A percentile compares a stretch with the other conserved stretches of the same genome.
Conservation (phyloP, 2,888 invertebrate genomes). For the Bugulina stolonifera region DNA sequence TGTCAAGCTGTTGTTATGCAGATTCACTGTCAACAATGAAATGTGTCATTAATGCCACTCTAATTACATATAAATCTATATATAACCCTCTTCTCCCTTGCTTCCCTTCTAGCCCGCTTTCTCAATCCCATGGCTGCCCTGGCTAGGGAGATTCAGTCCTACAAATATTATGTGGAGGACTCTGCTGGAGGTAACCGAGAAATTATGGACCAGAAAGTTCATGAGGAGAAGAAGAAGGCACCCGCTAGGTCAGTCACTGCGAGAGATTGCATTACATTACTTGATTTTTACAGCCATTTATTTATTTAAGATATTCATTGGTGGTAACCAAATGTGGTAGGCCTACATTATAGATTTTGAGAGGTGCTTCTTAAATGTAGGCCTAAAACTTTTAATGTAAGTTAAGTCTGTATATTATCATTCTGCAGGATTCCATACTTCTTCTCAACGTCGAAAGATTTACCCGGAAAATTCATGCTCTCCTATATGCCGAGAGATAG, state of each 20-base stretch:
- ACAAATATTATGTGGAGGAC: slow-evolving; percentile 79
- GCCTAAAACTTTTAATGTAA: too few relatives aligned
- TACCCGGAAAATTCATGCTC: slow-evolving; percentile 71
- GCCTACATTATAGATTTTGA: too few relatives aligned
- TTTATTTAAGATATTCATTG: too few relatives aligned
- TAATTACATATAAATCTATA: neutral
- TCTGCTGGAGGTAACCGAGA: slow-evolving; percentile 68
- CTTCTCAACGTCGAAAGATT: slow-evolving; percentile 40
- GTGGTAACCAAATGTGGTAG: too few relatives aligned
- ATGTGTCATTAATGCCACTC: neutral
- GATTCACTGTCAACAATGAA: neutral
- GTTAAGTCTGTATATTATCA: too few relatives aligned
- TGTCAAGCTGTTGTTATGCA: neutral
- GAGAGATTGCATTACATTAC: neutral
- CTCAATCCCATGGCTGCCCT: slow-evolving; percentile 93
- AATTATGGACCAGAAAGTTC: slow-evolving; percentile 77
- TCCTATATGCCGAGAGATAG: slow-evolving; percentile 83
- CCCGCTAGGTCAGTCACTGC: slow-evolving; percentile 42
- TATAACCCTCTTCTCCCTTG: too few relatives aligned
- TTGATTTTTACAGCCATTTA: neutral
- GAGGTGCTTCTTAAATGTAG: too few relatives aligned
- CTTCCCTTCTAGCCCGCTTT: slow-evolving; percentile 62
- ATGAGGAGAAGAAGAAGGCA: slow-evolving; percentile 76
- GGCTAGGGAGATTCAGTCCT: slow-evolving; percentile 81
- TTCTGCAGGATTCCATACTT: slow-evolving; percentile 49